Base-by-base conservation (phyloP, 2,113 vertebrate species). In the Mugil cephalus region DNA sequence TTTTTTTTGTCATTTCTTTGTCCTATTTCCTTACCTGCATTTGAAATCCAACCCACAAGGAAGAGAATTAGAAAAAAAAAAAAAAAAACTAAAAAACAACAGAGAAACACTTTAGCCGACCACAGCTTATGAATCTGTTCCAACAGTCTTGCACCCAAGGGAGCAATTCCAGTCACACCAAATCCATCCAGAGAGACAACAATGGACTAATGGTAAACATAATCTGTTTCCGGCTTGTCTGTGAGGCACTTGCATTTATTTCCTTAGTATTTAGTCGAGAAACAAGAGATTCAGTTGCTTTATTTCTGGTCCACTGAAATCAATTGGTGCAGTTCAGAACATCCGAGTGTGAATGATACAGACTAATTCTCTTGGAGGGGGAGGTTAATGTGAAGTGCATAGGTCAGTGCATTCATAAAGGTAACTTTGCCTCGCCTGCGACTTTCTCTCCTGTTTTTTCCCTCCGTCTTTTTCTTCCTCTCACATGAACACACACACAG, bases 341-440 rank as follows among this genome's bases (percentile, higher is more conserved):
- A 52, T 71, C 18, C 21, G 72, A 80, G 73, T 82, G 79, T 85
- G 83, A 83, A 53, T 69, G 74, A 86, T 80, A 50, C 71, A 38
- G 38, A 76, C 69, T 83, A 75, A 82, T 88, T 84, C 67, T 84
- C 81, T 30, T 43, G 36, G 66, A 80, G 64, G 60, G 50, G 46
- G 54, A 79, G 53, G 86, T 84, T 87, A 87, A 88, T 88, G 76
- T 79, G 77, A 80, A 72, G 69, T 55, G 68, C 76, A 74, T 80
- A 83, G 84, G 90, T 92, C 85, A 82, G 52, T 68, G 79, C 61
- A 46, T 83, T 87, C 60, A 60, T 59, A 74, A 80, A 91, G 79
- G 88, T 84, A 88, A 88, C 84, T 85, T 87, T 82, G 82, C 76
- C 79, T 80, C 69, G 65, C 43, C 62, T 67, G 61, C 11, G 63